Conservation (phyloP, 2,113 vertebrate genomes). For the Cichladusa arquata region DNA sequence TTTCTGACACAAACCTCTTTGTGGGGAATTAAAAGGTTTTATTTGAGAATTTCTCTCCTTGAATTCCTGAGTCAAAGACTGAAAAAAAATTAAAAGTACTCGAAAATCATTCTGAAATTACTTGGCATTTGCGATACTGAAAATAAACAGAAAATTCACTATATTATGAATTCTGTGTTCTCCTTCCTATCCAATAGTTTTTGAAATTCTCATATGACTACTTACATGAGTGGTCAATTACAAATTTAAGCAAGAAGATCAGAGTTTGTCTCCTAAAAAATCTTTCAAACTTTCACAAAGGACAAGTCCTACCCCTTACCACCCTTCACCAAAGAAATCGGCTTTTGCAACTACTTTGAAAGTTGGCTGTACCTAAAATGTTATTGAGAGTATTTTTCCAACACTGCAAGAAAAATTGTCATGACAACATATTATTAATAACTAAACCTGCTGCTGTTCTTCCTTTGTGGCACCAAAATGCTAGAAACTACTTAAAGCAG, state of each 20-base stretch:
- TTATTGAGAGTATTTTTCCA: conserved; percentile 28
- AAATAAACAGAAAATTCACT: not conserved
- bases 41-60: not conserved
- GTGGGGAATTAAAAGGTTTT: not conserved
- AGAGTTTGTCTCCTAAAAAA: not conserved
- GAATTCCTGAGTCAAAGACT: not conserved
- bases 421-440: conserved; percentile 71
- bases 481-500: conserved; percentile 38
- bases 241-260: not conserved
- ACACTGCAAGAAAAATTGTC: conserved; percentile 50
- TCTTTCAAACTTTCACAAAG: not conserved
- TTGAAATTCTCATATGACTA: not conserved
- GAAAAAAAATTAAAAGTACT: not conserved
- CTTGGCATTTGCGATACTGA: not conserved
- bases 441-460: conserved; percentile 48
- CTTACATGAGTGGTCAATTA: not conserved
- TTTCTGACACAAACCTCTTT: not conserved
- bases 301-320: not conserved
- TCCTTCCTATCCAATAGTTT: not conserved
- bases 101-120: not conserved
- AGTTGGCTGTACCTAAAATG: conserved; percentile 5
- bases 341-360: not conserved
- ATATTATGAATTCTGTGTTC: not conserved
- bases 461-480: conserved; percentile 43
- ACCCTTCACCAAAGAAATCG: not conserved